Evolutionary conservation across 2,113 vertebrate genomes (phyloP), one percentile per base, ranked within the genome.

Genomic region (Vireo altiloquus): DNA sequence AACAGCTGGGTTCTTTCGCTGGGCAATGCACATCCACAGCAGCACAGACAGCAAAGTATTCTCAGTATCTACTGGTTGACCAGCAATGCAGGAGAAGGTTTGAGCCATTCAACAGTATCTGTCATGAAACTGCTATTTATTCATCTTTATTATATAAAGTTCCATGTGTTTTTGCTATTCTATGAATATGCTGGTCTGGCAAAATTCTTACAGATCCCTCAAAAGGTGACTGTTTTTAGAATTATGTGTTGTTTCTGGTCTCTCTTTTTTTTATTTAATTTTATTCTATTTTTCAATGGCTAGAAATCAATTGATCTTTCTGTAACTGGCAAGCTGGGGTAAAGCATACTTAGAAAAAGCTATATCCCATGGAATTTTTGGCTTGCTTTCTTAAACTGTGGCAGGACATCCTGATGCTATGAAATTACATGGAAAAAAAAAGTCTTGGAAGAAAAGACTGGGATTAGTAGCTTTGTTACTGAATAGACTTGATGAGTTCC

Each of bases 371-470:
- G 96, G 96, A 96, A 96, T 95, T 95, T 92, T 95, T 97, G 89
- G 82, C 94, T 96, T 80, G 54, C 94, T 82, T 92, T 82, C 82
- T 91, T 80, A 74, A 93, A 65, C 72, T 84, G 86, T 95, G 95
- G 95, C 94, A 96, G 94, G 83, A 96, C 96, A 96, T 97, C 95
- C 92, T 96, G 95, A 94, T 96, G 92, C 79, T 94, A 94, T 96
- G 95, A 95, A 95, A 91, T 95, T 94, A 94, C 95, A 96, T 59
- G 83, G 76, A 56, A 81, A 90, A 91, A 91, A 84, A 85, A 84
- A 54, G 9, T 33, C 56, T 93, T 96, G 94, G 95, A 96, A 96
- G 88, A 93, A 96, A 92, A 96, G 81, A 68, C 65, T 57, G 66
- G 78, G 90, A 93, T 95, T 93, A 94, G 94, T 94, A 92, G 89